Conservation (phyloP, 2,797 vertebrate species). For the Halcyon smyrnensis region DNA sequence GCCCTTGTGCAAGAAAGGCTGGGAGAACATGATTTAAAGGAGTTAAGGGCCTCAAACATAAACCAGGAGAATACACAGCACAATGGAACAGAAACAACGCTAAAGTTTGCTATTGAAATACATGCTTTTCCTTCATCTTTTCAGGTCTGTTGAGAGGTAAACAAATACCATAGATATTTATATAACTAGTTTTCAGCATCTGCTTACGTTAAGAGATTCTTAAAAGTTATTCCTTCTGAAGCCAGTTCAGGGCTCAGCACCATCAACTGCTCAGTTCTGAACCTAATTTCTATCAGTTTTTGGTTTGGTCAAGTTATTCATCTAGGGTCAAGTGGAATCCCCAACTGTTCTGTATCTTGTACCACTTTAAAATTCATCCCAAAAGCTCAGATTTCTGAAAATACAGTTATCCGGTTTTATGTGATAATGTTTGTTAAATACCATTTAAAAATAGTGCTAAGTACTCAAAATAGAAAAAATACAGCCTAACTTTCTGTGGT, state of each 20-base stretch:
- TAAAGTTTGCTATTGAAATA: neutral
- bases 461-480: neutral
- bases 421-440: neutral
- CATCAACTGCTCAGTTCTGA: neutral
- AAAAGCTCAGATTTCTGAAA: neutral
- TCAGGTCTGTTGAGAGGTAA: neutral
- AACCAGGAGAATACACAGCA: neutral
- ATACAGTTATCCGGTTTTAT: neutral
- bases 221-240: neutral
- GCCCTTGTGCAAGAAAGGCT: neutral
- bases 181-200: neutral
- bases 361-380: neutral
- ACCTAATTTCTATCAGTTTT: neutral
- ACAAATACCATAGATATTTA: neutral
- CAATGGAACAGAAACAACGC: neutral
- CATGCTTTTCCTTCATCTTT: neutral
- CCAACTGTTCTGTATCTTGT: fast-evolving
- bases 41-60: neutral
- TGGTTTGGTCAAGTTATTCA: neutral
- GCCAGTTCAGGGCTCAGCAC: neutral
- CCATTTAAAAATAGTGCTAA: neutral
- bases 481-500: neutral
- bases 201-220: neutral
- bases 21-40: neutral
- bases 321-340: neutral